phyloP scores from a whole-genome alignment of 2,113 vertebrate genomes.

The Gulo gulo region DNA sequence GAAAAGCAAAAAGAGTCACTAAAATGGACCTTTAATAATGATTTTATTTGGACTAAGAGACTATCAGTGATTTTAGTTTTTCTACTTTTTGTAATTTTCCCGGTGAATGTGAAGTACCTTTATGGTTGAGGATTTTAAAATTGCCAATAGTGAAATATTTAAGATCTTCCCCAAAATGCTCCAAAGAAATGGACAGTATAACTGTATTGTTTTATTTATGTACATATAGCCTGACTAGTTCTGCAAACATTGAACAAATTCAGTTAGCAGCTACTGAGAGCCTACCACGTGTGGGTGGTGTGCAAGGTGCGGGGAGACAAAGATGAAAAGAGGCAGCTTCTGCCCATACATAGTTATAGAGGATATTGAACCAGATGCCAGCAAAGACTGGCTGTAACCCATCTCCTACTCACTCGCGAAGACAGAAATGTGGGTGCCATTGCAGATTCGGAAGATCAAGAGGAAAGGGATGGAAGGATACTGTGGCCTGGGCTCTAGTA shows the following conservation, averaged over 20 bases:
- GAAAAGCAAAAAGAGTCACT: neutral
- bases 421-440: neutral
- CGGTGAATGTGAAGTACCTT: neutral
- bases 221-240: neutral
- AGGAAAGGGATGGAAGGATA: neutral
- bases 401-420: neutral
- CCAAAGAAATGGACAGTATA: neutral
- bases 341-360: neutral
- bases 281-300: neutral
- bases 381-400: neutral
- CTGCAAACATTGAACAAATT: conserved; percentile 6
- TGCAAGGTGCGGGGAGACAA: neutral
- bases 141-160: neutral
- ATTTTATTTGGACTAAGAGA: conserved; percentile 36
- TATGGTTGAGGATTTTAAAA: neutral
- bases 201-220: neutral
- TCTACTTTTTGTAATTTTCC: neutral
- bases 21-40: neutral
- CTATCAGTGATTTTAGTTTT: neutral
- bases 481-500: neutral
- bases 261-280: neutral
- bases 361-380: neutral
- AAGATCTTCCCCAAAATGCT: neutral
- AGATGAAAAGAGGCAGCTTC: neutral
- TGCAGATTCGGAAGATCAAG: neutral